Evolutionary conservation across 1,140 invertebrate genomes (phyloP), one percentile per base, ranked within the genome.

Genomic region (Neelides sp.): DNA sequence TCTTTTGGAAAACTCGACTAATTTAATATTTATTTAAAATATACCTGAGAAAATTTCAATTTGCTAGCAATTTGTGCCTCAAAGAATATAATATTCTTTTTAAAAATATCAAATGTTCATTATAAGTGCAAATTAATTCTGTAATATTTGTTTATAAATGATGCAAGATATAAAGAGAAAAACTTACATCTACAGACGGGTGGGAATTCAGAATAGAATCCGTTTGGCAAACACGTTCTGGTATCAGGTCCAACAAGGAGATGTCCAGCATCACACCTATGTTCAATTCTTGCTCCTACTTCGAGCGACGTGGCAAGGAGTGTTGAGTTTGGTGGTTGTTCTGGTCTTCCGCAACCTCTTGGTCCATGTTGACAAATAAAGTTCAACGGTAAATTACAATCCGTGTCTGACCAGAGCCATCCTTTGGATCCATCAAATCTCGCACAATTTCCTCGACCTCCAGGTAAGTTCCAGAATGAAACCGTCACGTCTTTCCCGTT

Each of bases 341-440:
- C 88, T 0, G 89, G 89, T 43, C 82, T 71, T 8, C 89, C 89
- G 63, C 89, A 93, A 13, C 85, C 82, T 64, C 83, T 82, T 1
- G 89, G 88, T 63, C 89, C 84, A 69, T 93, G 87, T 70, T 94
- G 89, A 64, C 90, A 94, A 53, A 94, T 92, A 67, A 83, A 93
- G 69, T 93, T 91, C 20, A 92, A 71, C 53, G 78, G 76, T 4
- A 80, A 76, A 49, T 81, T 79, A 67, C 90, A 94, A 65, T 90
- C 83, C 12, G 87, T 92, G 62, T 91, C 87, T 1, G 85, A 87
- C 90, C 90, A 94, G 0, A 94, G 75, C 88, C 88, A 94, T 10
- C 89, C 88, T 66, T 87, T 88, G 59, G 83, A 83, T 50, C 89
- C 89, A 65, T 93, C 89, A 65, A 89, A 93, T 32, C 87, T 68